Conservation (phyloP, 1,140 invertebrate species). For the Apis laboriosa region DNA sequence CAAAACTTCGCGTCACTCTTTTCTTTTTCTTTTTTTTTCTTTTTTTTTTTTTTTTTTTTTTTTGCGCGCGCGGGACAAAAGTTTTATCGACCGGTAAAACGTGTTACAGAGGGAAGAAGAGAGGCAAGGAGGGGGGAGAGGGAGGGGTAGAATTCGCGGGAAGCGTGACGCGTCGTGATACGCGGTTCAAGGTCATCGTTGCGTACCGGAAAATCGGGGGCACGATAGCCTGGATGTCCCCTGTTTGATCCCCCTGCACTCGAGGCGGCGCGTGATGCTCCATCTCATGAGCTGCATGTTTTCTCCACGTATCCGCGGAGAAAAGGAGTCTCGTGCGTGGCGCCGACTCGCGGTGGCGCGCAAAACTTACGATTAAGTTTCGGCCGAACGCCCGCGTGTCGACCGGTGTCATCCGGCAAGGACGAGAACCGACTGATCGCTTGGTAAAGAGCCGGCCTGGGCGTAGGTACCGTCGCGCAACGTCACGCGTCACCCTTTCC, state of each 20-base stretch:
- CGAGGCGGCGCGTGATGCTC: conserved; percentile 76
- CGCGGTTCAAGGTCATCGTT: conserved; percentile 17
- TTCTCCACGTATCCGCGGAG: neutral
- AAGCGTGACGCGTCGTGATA: neutral
- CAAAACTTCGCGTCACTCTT: neutral
- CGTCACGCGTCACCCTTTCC: conserved; percentile 54
- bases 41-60: no score
- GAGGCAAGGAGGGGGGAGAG: neutral
- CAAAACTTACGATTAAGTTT: conserved; percentile 34
- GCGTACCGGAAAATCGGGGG: conserved; percentile 69
- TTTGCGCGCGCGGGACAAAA: neutral
- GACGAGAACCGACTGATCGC: conserved; percentile 76
- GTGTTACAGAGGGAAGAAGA: neutral
- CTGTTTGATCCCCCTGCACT: conserved; percentile 65
- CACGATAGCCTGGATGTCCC: conserved; percentile 57
- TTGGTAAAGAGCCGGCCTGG: conserved; percentile 59
- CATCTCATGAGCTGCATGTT: conserved; percentile 78
- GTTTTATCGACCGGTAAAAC: neutral
- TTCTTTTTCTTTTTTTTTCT: no score
- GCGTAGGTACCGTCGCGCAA: conserved; percentile 64
- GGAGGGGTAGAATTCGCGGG: neutral
- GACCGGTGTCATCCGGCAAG: conserved; percentile 65
- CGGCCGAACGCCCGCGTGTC: conserved; percentile 33
- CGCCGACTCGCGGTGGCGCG: conserved; percentile 37
- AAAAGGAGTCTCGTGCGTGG: neutral